Evolutionary conservation across 2,888 invertebrate genomes (phyloP).

Genomic region (Prosopocoilus inquinatus): DNA sequence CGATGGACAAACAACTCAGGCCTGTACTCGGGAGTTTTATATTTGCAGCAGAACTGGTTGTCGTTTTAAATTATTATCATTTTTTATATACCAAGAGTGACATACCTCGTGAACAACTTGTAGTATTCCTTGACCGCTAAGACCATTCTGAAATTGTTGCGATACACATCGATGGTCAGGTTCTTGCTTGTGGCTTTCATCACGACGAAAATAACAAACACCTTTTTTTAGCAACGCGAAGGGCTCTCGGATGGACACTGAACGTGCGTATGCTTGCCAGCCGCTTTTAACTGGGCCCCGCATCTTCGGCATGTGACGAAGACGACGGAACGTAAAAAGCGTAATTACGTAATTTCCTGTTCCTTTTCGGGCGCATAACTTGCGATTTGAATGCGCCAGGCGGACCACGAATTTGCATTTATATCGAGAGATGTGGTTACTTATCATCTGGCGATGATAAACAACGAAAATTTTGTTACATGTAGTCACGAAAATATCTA

Average conservation of each 20-base stretch:
- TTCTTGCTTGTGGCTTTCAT: too few relatives aligned
- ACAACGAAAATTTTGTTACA: too few relatives aligned
- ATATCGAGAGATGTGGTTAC: too few relatives aligned
- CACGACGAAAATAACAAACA: neutral
- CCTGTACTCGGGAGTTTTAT: too few relatives aligned
- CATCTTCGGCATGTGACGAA: constrained; percentile 5
- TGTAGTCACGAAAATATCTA: too few relatives aligned
- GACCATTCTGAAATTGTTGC: constrained; percentile 18
- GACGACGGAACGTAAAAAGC: constrained; percentile 5
- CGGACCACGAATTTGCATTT: too few relatives aligned
- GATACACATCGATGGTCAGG: constrained; percentile 10
- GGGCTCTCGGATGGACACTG: constrained; percentile 8
- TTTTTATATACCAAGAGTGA: neutral
- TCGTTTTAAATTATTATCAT: too few relatives aligned
- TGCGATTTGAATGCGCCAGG: too few relatives aligned
- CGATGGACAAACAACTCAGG: neutral
- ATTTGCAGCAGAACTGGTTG: too few relatives aligned
- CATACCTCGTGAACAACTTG: constrained; percentile 17
- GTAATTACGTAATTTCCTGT: constrained; percentile 14
- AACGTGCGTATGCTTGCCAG: neutral
- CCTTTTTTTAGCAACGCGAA: constrained; percentile 6
- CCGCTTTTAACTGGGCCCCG: constrained; percentile 3
- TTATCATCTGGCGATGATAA: too few relatives aligned
- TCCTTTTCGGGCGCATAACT: constrained; percentile 7
- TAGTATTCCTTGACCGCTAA: constrained; percentile 17